Base-by-base conservation (phyloP, 2,797 vertebrate species). In the Eupleurogrammus muticus region DNA sequence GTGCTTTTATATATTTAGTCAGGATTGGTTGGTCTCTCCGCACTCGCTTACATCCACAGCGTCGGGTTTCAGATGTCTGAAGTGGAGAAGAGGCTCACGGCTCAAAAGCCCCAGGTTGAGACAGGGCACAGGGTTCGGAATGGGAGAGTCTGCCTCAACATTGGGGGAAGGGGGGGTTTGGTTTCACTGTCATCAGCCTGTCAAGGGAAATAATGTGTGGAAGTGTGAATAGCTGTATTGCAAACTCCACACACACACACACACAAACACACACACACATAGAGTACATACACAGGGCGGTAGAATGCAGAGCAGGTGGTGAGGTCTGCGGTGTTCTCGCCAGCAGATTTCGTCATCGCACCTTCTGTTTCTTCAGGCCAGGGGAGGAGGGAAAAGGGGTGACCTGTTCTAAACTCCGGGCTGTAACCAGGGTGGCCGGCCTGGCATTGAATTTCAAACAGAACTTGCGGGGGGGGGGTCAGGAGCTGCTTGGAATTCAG, bases 1-100 rank as follows among this genome's bases (percentile, higher is more conserved):
- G 70, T 62, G 70, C 6, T 68, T 89, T 90, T 91, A 92, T 91
- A 92, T 90, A 92, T 92, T 90, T 92, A 92, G 90, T 88, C 81
- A 4, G 68, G 85, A 75, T 73, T 49, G 66, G 59, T 54, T 58
- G 38, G 34, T 81, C 68, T 59, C 74, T 19, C 38, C 17, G 70
- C 19, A 5, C 77, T 64, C 68, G 35, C 17, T 63, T 35, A 56
- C 70, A 72, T 80, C 66, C 24, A 19, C 47, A 56, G 85, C 82
- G 3, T 92, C 86, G 9, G 61, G 84, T 92, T 92, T 88, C 90
- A 86, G 77, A 72, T 51, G 59, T 80, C 82, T 58, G 47, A 47
- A 70, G 52, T 70, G 70, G 46, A 53, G 19, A 21, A 20, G 78
- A 38, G 71, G 75, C 68, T 73, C 68, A 4, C 55, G 51, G 75